Conservation (phyloP, 2,113 vertebrate genomes). For the Uropsilus gracilis region DNA sequence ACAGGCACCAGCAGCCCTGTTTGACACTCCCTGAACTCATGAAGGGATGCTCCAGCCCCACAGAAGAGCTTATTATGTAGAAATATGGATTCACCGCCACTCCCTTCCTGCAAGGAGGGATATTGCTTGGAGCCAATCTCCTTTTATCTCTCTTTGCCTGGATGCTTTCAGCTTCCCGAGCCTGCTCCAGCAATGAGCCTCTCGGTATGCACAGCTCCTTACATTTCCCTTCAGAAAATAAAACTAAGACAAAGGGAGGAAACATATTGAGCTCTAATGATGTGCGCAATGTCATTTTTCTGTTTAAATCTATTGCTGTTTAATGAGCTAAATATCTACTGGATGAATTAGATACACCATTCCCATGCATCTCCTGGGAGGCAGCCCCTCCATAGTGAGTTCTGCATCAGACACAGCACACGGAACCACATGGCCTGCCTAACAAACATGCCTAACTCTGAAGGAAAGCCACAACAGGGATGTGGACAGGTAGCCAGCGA, state of each 20-base stretch:
- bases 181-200: constrained; percentile 30
- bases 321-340: constrained; percentile 63
- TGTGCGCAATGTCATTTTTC: constrained; percentile 51
- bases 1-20: not conserved
- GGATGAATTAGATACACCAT: constrained; percentile 16
- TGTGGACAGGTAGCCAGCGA: not conserved
- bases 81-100: constrained; percentile 42
- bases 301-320: constrained; percentile 55
- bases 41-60: not conserved
- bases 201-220: constrained; percentile 46
- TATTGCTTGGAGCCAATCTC: constrained; percentile 31
- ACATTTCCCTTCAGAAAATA: constrained; percentile 48
- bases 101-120: not conserved
- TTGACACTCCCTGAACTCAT: not conserved
- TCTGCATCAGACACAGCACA: not conserved
- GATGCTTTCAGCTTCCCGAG: constrained; percentile 30
- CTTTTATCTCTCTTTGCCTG: constrained; percentile 60
- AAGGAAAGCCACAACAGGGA: not conserved
- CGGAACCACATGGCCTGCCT: not conserved
- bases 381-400: not conserved
- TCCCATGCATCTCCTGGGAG: not conserved
- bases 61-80: constrained; percentile 25
- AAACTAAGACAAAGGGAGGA: constrained; percentile 61
- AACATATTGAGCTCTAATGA: constrained; percentile 68
- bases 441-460: not conserved